phyloP scores from a whole-genome alignment of 2,797 vertebrate genomes.

The Heterohyrax brucei region DNA sequence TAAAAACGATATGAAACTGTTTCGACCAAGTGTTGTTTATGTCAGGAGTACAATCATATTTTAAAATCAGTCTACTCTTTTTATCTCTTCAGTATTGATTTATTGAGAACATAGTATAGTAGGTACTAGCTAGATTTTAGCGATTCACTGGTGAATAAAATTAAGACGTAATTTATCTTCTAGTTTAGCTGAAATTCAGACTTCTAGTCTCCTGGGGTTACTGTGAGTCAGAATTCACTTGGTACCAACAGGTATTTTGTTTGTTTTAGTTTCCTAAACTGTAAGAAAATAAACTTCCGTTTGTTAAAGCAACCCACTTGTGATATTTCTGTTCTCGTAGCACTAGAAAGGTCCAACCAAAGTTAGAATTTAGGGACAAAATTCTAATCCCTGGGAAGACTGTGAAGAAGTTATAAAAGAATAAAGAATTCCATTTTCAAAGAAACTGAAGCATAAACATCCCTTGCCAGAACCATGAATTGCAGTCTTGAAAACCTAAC shows the following conservation, averaged over 20 bases:
- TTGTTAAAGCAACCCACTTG: too few relatives aligned
- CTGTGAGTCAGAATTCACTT: not conserved
- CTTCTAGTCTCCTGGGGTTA: too few relatives aligned
- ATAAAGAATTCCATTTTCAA: not conserved
- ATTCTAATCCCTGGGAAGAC: not conserved
- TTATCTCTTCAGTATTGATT: not conserved
- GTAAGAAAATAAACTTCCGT: too few relatives aligned
- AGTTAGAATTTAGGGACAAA: not conserved
- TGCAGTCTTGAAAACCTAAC: not conserved
- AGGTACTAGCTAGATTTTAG: not conserved
- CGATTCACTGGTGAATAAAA: not conserved
- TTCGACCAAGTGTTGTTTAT: not conserved
- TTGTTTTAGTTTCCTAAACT: too few relatives aligned
- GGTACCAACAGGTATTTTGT: too few relatives aligned
- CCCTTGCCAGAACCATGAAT: not conserved
- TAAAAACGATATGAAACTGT: too few relatives aligned
- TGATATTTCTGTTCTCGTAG: not conserved
- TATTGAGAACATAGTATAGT: not conserved
- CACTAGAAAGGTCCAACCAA: slow-evolving; percentile 17
- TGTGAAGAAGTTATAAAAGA: not conserved
- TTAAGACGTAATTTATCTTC: not conserved
- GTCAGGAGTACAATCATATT: not conserved
- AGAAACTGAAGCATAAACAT: not conserved
- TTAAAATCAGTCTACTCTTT: not conserved
- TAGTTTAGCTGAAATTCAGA: too few relatives aligned